Base-by-base conservation (phyloP, 2,888 invertebrate genomes). In the Lasioglossum malachurum region DNA sequence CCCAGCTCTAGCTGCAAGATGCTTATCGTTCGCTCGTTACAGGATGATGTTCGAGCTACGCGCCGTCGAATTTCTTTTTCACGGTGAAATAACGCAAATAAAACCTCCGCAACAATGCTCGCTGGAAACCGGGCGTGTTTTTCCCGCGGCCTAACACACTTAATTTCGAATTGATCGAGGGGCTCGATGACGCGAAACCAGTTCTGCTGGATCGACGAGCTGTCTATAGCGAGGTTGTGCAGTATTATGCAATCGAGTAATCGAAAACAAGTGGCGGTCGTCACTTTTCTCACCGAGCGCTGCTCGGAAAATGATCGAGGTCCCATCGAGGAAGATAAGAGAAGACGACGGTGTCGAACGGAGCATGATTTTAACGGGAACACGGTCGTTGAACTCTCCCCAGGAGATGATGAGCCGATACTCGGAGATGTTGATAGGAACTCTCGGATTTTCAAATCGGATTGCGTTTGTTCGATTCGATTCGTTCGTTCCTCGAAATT, bases 221-320 rank as follows among this genome's bases (percentile, higher is more conserved):
- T 23, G n/a, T 35, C 41, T 69, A 4, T 10, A 77, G 67, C 69
- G 4, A 14, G n/a, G 44, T 35, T 16, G 23, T 1, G 12, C 57
- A 57, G n/a, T n/a, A 72, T 86, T 84, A 80, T 64, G 84, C 77
- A 86, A 80, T 64, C 69, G 35, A 49, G 31, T 84, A 69, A 72
- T 64, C 71, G 77, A 75, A 64, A 84, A 84, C 80, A 19, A 77
- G 74, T 57, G 75, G 41, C 71, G 31, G 75, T 71, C 72, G 64
- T 82, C 74, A 74, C 46, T 75, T 83, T 83, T 53, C 83, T 73
- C 27, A 0, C 8, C 16, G 31, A 7, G 27, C 1, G 49, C 31
- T 31, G 35, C 16, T 23, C 31, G 35, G 12, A 3, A 41, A 57
- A 44, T 46, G 81, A 77, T 76, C 64, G 76, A 7, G 75, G 27